Base-by-base conservation (phyloP, 2,113 vertebrate species). In the Oryzias curvinotus region DNA sequence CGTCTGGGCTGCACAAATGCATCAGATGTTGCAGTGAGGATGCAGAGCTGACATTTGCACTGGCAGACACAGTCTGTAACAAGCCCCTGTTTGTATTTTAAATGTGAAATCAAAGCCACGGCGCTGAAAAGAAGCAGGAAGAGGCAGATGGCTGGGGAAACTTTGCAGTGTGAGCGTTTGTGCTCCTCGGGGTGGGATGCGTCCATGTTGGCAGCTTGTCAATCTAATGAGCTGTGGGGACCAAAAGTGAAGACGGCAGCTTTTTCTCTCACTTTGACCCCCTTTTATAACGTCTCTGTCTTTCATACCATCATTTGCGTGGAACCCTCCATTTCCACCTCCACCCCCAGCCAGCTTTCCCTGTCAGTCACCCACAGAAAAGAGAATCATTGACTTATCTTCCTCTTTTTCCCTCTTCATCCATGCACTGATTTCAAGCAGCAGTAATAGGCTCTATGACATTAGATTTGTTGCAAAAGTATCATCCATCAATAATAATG, bases 311-410 rank as follows among this genome's bases (percentile, higher is more conserved):
- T 90, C 87, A 82, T 85, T 73, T 58, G 62, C 42, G 52, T 71
- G 70, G 62, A 72, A n/a, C n/a, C n/a, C n/a, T 73, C 85, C 88
- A 90, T 92, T 94, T 93, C 92, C 45, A 62, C 88, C 85, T 55
- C 86, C 93, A 88, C 87, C 88, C 77, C 86, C 93, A 88, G 86
- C 88, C 77, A 62, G 65, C 77, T 85, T 83, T 88, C 84, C 90
- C 84, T 87, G 77, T 90, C 85, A 88, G 85, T 92, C 86, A 89
- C 73, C 71, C 80, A 68, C 68, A 72, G 57, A 69, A 85, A 52
- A 3, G 7, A 78, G 89, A 30, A 45, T 70, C 5, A 17, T 7
- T 10, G 26, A 36, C 36, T 10, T 36, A 36, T 8, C 21, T 5
- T 52, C 80, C 59, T 63, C 82, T 76, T 28, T 50, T 80, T 14